Evolutionary conservation across 2,888 invertebrate genomes (phyloP), one percentile per base, ranked within the genome.

Genomic region (Rosalia funebris): DNA sequence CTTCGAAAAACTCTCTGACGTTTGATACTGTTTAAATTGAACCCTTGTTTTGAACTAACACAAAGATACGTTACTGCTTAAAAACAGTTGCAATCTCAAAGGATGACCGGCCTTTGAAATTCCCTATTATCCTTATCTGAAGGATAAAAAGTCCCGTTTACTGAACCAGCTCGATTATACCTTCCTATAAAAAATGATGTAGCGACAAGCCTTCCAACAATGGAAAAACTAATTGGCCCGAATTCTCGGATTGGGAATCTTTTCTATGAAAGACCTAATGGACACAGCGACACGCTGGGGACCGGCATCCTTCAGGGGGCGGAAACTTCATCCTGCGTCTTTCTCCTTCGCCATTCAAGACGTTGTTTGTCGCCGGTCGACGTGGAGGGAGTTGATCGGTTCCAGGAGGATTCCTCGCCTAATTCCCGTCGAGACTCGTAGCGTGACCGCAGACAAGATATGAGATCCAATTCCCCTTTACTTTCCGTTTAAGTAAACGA

Each of bases 141-240:
- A n/a, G n/a, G n/a, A n/a, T n/a, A n/a, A n/a, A n/a, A n/a, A n/a
- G n/a, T n/a, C n/a, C n/a, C 25, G 7, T 25, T 25, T 25, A 25
- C 3, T 25, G 7, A 7, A 25, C 3, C 7, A 7, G 25, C 25
- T 25, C 25, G 25, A 25, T 25, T 25, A 25, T 7, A 25, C 25
- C 25, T 16, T 32, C 16, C 32, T 9, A 10, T 32, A 32, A 46
- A 45, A 46, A 46, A n/a, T 15, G 15, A 32, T 16, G 46, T 16
- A 32, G 32, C 46, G 46, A 46, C 46, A 46, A n/a, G 20, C 37
- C 10, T 37, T 50, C 36, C 19, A 11, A 50, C 50, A 50, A 50
- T 37, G 37, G 20, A 50, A 37, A 37, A 37, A 37, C 50, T 50
- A 50, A 50, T 50, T 50, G 37, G 37, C 37, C 34, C 37, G 15